Evolutionary conservation across 2,113 vertebrate genomes (phyloP), one percentile per base, ranked within the genome.

Genomic region (Stigmatopora argus): DNA sequence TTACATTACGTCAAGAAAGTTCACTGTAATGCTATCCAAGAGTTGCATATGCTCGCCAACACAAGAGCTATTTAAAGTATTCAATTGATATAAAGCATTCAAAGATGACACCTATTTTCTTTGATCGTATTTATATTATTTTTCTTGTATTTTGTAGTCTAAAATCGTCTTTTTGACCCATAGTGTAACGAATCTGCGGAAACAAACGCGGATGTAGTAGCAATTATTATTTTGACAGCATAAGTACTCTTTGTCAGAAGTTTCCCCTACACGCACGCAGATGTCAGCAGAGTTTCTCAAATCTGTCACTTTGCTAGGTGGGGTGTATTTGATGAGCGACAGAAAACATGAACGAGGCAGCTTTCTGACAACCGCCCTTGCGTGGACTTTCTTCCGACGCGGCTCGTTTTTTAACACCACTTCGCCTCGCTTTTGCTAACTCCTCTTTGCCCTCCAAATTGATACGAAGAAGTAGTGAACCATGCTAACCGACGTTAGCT

Each of bases 251-350:
- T 73, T 34, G 80, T 31, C 1, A 59, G 17, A 78, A 81, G 70
- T 83, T 82, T 71, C 45, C 75, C 66, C 70, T 74, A 72, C 83
- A 77, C 74, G 77, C 82, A 80, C 77, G 21, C 77, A 83, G 73
- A 83, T 87, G 86, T 87, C 87, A 89, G 84, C 67, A 51, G 80
- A 84, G 76, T 86, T 86, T 86, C 71, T 72, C 79, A 77, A 31
- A 85, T 86, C 85, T 89, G 84, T 89, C 87, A 89, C 71, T 83
- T 45, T 31, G 64, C 14, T 13, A 63, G 81, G 70, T 66, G 78
- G 79, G 72, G 71, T 21, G 0, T 41, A 7, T 64, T 60, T 70
- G 64, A 69, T 71, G 77, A 73, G 53, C 31, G 64, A 57, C 51
- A 59, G 38, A 55, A 31, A 73, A 62, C 2, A 23, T n/a, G 64